Evolutionary conservation across 2,797 vertebrate species (phyloP).

Genomic region (Xenentodon cancila): DNA sequence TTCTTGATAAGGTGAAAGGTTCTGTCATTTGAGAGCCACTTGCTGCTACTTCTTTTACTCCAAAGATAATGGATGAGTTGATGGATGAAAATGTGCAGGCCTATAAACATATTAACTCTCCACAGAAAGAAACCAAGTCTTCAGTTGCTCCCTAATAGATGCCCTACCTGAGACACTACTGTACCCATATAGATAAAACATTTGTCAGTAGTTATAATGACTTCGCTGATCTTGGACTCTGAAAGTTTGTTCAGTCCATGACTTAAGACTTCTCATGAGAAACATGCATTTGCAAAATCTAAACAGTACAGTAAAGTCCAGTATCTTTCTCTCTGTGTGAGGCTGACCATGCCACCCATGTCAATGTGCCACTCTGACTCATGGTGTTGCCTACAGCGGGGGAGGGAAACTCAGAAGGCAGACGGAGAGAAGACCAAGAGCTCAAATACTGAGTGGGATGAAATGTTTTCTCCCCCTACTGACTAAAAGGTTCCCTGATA

Average conservation of each 20-base stretch:
- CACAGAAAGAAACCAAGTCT: too few species aligned
- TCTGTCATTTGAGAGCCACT: too few species aligned
- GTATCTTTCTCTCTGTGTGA: constrained; percentile 58
- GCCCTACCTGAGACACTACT: not conserved
- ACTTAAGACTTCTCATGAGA: constrained; percentile 7
- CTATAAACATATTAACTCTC: too few species aligned
- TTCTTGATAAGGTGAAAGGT: too few species aligned
- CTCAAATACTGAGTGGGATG: constrained; percentile 61
- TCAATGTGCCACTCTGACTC: constrained; percentile 69
- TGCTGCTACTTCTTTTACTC: too few species aligned
- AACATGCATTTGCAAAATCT: constrained; percentile 41
- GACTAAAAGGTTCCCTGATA: constrained; percentile 67
- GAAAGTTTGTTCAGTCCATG: constrained; percentile 31
- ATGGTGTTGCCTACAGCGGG: constrained; percentile 66
- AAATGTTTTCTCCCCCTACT: constrained; percentile 78
- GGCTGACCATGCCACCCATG: constrained; percentile 60
- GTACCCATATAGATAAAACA: not conserved
- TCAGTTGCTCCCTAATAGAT: not conserved
- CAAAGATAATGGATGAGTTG: too few species aligned
- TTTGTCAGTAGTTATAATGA: not conserved
- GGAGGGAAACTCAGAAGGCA: constrained; percentile 56
- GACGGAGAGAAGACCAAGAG: constrained; percentile 36
- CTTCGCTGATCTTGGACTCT: not conserved
- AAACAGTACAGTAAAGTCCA: constrained; percentile 32
- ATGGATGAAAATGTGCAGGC: too few species aligned